Conservation (phyloP, 1,140 invertebrate species). For the Ruditapes philippinarum region DNA sequence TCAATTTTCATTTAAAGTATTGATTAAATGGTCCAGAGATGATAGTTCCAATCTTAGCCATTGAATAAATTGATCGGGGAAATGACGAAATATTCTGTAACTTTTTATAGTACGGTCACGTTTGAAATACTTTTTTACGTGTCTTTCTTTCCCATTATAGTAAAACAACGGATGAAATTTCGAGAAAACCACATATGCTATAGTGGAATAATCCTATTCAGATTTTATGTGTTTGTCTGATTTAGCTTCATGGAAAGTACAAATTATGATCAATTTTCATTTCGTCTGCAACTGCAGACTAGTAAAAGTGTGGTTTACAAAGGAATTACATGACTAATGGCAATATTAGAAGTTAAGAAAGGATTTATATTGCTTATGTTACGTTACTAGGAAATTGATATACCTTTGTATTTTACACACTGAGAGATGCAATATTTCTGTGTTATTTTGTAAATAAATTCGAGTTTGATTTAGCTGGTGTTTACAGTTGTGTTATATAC, state of each 20-base stretch:
- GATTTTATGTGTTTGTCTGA: neutral
- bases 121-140: no score
- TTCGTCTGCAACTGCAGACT: neutral
- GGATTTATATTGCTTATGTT: neutral
- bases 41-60: neutral
- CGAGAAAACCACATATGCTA: neutral
- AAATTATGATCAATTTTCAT: neutral
- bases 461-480: neutral
- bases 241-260: neutral
- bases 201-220: neutral
- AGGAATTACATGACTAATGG: neutral
- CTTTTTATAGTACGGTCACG: neutral
- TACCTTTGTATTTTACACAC: neutral
- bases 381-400: neutral
- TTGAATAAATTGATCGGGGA: neutral
- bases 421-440: neutral
- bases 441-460: neutral
- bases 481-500: no score
- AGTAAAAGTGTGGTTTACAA: neutral
- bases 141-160: no score
- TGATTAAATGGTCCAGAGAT: neutral
- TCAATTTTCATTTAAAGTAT: constrained; percentile 4
- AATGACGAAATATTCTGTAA: neutral
- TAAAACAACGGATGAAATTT: neutral
- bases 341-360: no score